These are phyloP conservation scores for Himantopus leucocephalus DNA, from an alignment of 2,113 vertebrate species.

Conservation along the genomic window DNA sequence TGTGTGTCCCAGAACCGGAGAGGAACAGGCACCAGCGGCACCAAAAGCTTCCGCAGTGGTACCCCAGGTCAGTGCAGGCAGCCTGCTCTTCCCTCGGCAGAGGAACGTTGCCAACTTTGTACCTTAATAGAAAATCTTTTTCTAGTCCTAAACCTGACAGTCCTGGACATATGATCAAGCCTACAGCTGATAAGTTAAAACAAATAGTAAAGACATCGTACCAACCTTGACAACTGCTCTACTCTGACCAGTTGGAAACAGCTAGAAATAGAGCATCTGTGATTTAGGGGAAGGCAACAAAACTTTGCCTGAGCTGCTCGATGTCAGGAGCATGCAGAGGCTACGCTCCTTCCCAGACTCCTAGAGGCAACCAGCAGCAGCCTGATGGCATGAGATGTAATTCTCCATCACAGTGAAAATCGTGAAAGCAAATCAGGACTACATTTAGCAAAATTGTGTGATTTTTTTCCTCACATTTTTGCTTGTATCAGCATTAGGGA, in stretches of 20 bases:
- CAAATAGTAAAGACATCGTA: not conserved
- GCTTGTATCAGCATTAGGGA: not conserved
- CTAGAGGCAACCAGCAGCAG: not conserved
- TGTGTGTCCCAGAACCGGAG: not conserved
- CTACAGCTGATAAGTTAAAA: not conserved
- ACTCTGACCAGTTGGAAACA: not conserved
- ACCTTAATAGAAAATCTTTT: not conserved
- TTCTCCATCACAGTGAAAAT: not conserved
- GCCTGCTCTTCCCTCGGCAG: not conserved
- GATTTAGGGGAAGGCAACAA: not conserved
- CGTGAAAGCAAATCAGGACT: not conserved
- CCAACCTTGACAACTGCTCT: not conserved
- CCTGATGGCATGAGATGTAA: not conserved
- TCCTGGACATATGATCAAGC: not conserved
- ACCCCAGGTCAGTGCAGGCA: not conserved
- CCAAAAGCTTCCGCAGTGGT: not conserved
- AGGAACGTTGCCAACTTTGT: not conserved
- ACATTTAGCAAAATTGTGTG: not conserved
- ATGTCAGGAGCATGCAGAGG: not conserved
- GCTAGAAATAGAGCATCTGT: not conserved
- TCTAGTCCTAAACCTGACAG: not conserved
- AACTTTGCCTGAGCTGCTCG: not conserved
- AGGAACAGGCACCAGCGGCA: not conserved
- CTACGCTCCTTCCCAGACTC: not conserved
- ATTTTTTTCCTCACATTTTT: not conserved